Base-by-base conservation (phyloP, 2,888 invertebrate genomes). In the Trichopria drosophilae region DNA sequence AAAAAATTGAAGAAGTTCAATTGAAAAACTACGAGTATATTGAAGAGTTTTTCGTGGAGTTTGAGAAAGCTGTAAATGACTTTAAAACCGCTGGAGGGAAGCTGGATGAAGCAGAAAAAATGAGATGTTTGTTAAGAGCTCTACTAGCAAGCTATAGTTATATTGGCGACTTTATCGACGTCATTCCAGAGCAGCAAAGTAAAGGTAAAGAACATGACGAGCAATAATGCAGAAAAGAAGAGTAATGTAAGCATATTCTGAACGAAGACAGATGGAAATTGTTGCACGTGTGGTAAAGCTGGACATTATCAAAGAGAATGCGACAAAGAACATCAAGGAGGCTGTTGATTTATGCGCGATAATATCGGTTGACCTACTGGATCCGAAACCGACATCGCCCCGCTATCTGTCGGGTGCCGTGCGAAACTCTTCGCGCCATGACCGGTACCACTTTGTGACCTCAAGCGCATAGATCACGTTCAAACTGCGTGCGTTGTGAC, bases 111-210 rank as follows among this genome's bases (percentile, higher is more conserved):
- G 9, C 40, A 19, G 47, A 52, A 26, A 47, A 51, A 15, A 23
- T 51, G 20, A 48, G n/a, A n/a, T n/a, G n/a, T 35, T 36, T 52
- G 43, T n/a, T 6, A 26, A 7, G 26, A 26, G 26, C 26, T 9
- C 26, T n/a, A 26, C 26, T n/a, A 26, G 9, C 7, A 26, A 26
- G 26, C 26, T 26, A 26, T n/a, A 26, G 26, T 47, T 52, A 52
- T 20, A 52, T 52, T 31, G 52, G 52, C 7, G 41, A 51, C 40
- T 41, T 36, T 19, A 26, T 51, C 18, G 51, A 51, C 19, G 45
- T 51, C 3, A 39, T 51, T 18, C 51, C 51, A 34, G 52, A 52
- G 35, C 34, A 52, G 34, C 35, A 52, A 49, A 52, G 52, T 26
- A 48, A 47, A 48, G 40, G 26, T 9, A 26, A 45, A 44, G 28